Evolutionary conservation across 2,888 invertebrate genomes (phyloP), one percentile per base, ranked within the genome.

Genomic region (Eupithecia tripunctaria): DNA sequence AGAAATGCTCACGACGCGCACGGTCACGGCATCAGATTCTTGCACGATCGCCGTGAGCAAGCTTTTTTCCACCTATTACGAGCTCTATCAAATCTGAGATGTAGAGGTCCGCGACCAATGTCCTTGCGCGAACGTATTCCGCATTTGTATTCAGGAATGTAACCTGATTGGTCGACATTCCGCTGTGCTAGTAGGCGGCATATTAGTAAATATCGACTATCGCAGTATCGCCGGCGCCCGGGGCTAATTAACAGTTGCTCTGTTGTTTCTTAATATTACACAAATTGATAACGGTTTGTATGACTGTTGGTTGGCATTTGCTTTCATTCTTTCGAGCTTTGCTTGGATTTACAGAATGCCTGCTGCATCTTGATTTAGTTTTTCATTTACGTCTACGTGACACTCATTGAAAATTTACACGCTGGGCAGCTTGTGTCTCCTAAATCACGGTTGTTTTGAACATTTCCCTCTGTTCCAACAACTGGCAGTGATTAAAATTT

Each of bases 401-500:
- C 72, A 76, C 68, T 75, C 71, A 64, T 38, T 64, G 25, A 64
- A 64, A 38, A 60, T 60, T 60, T 60, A 60, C 60, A 73, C 73
- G 77, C 72, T 81, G 82, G 74, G 85, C 88, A 87, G 84, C 84
- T 85, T 82, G 89, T 80, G 88, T 89, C 90, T 86, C 87, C 85
- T 93, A 93, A 93, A 94, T 94, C 92, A 93, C 89, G 89, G 82
- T 90, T 89, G 92, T 92, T 92, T 91, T 91, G 91, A 91, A 88
- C 88, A 86, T 91, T 92, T 92, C 86, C 89, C 89, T 87, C 89
- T 83, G 87, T 87, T 89, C 89, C 88, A 93, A 91, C 92, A 90
- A 92, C 92, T 93, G 93, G 91, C 92, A 91, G 89, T 91, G 93
- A 93, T 92, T 92, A 92, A 93, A 94, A 94, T 94, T 93, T 93